Evolutionary conservation across 2,113 vertebrate species (phyloP), one percentile per base, ranked within the genome.

Genomic region (Mesembrinibis cayennensis): DNA sequence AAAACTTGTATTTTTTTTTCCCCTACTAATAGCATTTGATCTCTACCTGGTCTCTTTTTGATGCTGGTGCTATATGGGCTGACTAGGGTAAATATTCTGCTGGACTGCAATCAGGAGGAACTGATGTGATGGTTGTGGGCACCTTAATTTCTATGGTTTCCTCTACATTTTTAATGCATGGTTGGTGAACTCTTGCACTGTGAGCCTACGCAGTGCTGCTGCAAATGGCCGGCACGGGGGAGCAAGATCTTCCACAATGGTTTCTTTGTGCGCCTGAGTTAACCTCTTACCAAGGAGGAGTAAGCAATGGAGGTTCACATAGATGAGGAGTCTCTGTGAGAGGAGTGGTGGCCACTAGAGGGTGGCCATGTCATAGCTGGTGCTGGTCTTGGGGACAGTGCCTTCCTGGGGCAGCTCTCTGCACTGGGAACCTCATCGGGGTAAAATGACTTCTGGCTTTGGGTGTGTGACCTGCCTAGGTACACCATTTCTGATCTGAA

Each of bases 301-400:
- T 20, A 30, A 72, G 20, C 26, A 20, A 25, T 15, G 65, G 67
- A 17, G 25, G 52, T 17, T 34, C 44, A 12, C 0, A 0, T 1
- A 4, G 49, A 42, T 7, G 47, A 23, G 38, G 55, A 91, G 67
- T 4, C 65, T 27, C 70, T 30, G 26, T n/a, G 87, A 84, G 49
- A 55, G 66, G 58, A 56, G 13, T 30, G 87, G 95, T 94, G 93
- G 85, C 96, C 93, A 73, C 93, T 90, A 94, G 93, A 95, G 71
- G 97, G 90, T 95, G 88, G 78, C 90, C 91, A 93, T 69, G 89
- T 29, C 83, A 55, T 16, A 40, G 81, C 26, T 79, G 71, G 73
- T 6, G 5, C 11, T 82, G 82, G 45, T 66, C 67, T 14, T 65
- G 70, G 61, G 73, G 59, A 53, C 63, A 21, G n/a, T 17, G 47